Conservation (phyloP, 2,797 vertebrate species). For the Labroides dimidiatus region DNA sequence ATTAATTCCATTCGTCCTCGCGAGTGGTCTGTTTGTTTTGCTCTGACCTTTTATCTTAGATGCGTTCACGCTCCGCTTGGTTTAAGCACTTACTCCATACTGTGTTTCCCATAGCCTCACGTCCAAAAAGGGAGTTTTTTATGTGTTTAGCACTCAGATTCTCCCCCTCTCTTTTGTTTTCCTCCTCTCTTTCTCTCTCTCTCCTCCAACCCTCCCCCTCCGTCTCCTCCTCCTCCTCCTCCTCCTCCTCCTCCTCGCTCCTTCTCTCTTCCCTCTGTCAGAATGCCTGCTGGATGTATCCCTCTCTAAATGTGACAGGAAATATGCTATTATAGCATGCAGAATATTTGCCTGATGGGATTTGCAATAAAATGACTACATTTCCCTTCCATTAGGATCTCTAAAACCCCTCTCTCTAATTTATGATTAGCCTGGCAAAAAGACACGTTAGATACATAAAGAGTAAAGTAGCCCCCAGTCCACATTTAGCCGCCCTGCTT, state of each 20-base stretch:
- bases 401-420: slow-evolving; percentile 82
- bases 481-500: slow-evolving; percentile 83
- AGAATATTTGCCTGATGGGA: slow-evolving; percentile 84
- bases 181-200: slow-evolving; percentile 46
- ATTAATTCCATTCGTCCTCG: slow-evolving; percentile 93
- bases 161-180: slow-evolving; percentile 80
- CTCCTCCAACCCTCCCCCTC: slow-evolving; percentile 43
- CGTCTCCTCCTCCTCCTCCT: slow-evolving; percentile 71
- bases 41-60: slow-evolving; percentile 90
- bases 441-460: slow-evolving; percentile 84
- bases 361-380: slow-evolving; percentile 83
- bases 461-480: slow-evolving; percentile 85
- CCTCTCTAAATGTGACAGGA: slow-evolving; percentile 83
- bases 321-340: slow-evolving; percentile 82
- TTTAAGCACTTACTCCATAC: slow-evolving; percentile 88
- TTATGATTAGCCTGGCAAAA: slow-evolving; percentile 83
- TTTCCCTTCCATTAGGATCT: slow-evolving; percentile 82
- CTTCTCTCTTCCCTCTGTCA: slow-evolving; percentile 64
- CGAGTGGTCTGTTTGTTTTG: slow-evolving; percentile 93
- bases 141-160: slow-evolving; percentile 81
- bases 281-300: slow-evolving; percentile 78
- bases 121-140: slow-evolving; percentile 84
- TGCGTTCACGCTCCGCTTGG: slow-evolving; percentile 87
- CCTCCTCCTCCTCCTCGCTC: slow-evolving; percentile 64
- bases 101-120: slow-evolving; percentile 83